Evolutionary conservation across 2,113 vertebrate species (phyloP), one percentile per base, ranked within the genome.

Genomic region (Clarias macrocephalus): DNA sequence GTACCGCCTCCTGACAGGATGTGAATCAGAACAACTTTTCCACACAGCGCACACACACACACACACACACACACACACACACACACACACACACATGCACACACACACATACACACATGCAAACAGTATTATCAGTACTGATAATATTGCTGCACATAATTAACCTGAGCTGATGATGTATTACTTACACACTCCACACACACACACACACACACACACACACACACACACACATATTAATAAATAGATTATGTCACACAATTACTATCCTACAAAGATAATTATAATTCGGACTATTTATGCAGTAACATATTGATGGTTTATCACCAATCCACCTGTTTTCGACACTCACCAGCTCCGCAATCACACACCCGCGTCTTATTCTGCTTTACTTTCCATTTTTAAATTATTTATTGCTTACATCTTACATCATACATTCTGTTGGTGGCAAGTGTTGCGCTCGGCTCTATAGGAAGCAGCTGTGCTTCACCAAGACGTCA

Each of bases 1-100:
- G 83, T 62, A 65, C 73, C 81, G 59, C 65, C 23, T 80, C 21
- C 75, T 87, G 87, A 89, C 87, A 82, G 82, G 33, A 88, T 85
- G 76, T 80, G 68, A 84, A 87, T 57, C 56, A 56, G 63, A 73
- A 85, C 79, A 83, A 72, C 52, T 48, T 60, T 76, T 56, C 21
- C 54, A 48, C 33, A 33, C 33, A 13, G n/a, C n/a, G n/a, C n/a
- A n/a, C n/a, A n/a, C n/a, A n/a, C n/a, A n/a, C n/a, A n/a, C n/a
- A n/a, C n/a, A 18, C 60, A 57, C 77, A 15, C 54, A 77, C 75
- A 54, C 48, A 75, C 68, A 72, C 68, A 72, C 68, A 72, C 68
- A 72, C 68, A 72, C 68, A 37, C 65, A 13, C n/a, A 1, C 72
- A 25, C 37, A 75, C 37, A 23, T 19, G 5, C 18, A 23, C 70